Evolutionary conservation across 2,797 vertebrate genomes (phyloP), one percentile per base, ranked within the genome.

Genomic region (Argyrosomus regius): DNA sequence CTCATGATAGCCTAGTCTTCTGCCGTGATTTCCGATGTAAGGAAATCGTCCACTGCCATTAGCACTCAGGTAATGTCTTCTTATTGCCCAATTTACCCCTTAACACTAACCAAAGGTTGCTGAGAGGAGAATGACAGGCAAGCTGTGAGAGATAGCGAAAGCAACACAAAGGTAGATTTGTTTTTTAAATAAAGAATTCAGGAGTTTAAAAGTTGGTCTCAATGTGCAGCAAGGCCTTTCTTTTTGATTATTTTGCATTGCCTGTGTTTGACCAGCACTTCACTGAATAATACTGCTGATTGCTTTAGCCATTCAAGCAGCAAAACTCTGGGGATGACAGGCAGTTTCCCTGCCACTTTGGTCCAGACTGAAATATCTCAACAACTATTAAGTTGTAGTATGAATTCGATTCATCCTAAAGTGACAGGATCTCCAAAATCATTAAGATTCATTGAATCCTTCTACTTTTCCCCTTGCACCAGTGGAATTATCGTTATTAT

Each of bases 31-130:
- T 84, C 72, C 9, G 6, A 46, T 73, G 58, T 78, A 73, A 84
- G 84, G 62, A 89, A 84, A 82, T 71, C 18, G 7, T n/a, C 63
- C 52, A 43, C 61, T 45, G 67, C 64, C 80, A 88, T 89, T 90
- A 88, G 77, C 56, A 39, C 43, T 64, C 53, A 53, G 67, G 67
- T 90, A 88, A 90, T 88, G 68, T 84, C 72, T 72, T 84, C 81
- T 88, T 88, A 86, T 84, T 82, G 84, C 82, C 57, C 70, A 75
- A 81, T 87, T 84, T 87, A 80, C 65, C 71, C 20, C 70, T 72
- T 72, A 73, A 83, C 81, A 58, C 72, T 24, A 89, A 84, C 48
- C 80, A 84, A 91, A 87, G 89, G 84, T 87, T 83, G 77, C 56
- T 54, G 57, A 72, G 60, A 49, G 18, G 20, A 79, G 3, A 70